These are phyloP conservation scores for Limenitis arthemis DNA, from an alignment of 2,888 invertebrate genomes.

Conservation along the genomic window DNA sequence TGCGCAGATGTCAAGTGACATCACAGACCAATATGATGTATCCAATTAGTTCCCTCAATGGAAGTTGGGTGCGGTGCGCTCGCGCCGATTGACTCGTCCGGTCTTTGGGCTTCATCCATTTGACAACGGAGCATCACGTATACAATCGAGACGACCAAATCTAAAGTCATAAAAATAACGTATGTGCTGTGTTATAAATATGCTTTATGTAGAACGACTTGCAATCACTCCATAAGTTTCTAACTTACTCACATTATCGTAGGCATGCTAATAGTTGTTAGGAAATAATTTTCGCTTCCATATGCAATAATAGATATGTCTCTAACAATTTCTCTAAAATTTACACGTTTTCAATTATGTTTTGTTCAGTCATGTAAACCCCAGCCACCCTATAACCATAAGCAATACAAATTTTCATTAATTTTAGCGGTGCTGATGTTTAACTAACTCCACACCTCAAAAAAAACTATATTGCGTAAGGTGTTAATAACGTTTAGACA, in stretches of 20 bases:
- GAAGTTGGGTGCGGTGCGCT: slow-evolving; percentile 50
- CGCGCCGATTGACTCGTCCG: slow-evolving; percentile 64
- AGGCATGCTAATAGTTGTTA: slow-evolving; percentile 41
- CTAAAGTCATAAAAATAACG: slow-evolving; percentile 2
- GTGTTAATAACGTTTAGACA: not conserved
- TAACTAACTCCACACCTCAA: too few species aligned
- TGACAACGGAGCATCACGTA: slow-evolving; percentile 12
- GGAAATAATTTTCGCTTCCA: too few species aligned
- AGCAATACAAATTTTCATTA: not conserved
- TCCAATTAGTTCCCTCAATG: slow-evolving; percentile 50
- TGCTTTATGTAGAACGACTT: slow-evolving; percentile 23
- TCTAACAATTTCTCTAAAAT: not conserved
- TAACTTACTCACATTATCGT: slow-evolving; percentile 35
- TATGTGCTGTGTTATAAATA: slow-evolving; percentile 18
- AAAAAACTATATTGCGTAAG: not conserved
- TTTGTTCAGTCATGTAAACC: not conserved
- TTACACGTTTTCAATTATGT: not conserved
- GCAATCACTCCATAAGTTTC: slow-evolving; percentile 27
- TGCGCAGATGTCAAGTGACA: too few species aligned
- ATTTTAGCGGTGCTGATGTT: too few species aligned
- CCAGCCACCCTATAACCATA: too few species aligned
- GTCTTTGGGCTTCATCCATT: slow-evolving; percentile 28
- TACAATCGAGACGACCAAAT: slow-evolving; percentile 7
- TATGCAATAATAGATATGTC: slow-evolving; percentile 10
- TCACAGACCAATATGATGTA: slow-evolving; percentile 28